Evolutionary conservation across 2,113 vertebrate species (phyloP).

Genomic region (Natator depressus): DNA sequence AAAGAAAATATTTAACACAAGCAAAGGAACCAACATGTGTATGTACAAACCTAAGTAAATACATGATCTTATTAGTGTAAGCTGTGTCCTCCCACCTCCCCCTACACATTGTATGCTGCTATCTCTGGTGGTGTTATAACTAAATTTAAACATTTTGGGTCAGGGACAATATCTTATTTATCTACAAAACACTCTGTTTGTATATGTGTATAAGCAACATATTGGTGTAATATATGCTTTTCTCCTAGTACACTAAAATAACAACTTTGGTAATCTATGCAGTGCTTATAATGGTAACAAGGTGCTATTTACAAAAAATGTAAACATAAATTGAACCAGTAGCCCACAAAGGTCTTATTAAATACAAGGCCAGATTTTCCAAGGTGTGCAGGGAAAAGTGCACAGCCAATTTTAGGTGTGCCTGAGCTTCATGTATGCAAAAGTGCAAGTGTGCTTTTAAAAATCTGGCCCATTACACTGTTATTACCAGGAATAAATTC

Average conservation of each 20-base stretch:
- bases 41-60: neutral
- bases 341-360: neutral
- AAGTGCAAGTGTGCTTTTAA: too few species aligned
- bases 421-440: neutral
- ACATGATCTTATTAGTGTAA: neutral
- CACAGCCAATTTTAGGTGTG: neutral
- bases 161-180: neutral
- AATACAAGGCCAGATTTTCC: neutral
- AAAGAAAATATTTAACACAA: neutral
- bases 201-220: neutral
- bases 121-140: neutral
- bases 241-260: neutral
- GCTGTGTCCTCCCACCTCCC: neutral
- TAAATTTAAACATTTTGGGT: neutral
- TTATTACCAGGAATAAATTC: neutral
- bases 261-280: neutral
- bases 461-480: neutral
- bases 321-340: neutral
- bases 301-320: neutral
- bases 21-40: neutral
- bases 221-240: neutral
- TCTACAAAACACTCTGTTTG: neutral
- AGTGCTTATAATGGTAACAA: neutral
- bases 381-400: neutral
- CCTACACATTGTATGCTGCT: neutral